Evolutionary conservation across 2,113 vertebrate genomes (phyloP).

Genomic region (Apeltes quadracus): DNA sequence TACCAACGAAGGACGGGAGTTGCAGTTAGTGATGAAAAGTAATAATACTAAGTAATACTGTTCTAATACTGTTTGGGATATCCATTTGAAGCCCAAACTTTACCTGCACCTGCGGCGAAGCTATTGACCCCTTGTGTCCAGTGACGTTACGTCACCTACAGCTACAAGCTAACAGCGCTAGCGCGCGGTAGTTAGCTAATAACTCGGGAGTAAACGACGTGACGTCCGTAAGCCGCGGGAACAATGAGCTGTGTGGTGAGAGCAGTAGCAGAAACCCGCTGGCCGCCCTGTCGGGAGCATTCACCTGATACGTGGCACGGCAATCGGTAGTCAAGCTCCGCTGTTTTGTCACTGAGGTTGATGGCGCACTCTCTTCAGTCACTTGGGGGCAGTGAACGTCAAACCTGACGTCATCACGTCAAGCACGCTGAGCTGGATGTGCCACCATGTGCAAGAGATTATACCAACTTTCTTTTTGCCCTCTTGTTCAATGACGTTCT

Average conservation of each 20-base stretch:
- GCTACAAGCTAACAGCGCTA: constrained; percentile 43
- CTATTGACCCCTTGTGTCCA: background rate
- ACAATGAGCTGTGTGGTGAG: background rate
- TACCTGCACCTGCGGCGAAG: background rate
- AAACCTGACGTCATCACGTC: constrained; percentile 55
- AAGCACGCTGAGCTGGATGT: background rate
- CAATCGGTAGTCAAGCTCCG: background rate
- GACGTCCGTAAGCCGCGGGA: rapidly evolving
- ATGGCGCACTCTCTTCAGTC: background rate
- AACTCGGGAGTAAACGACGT: background rate
- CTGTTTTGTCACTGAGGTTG: background rate
- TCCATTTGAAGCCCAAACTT: background rate
- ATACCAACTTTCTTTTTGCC: rapidly evolving
- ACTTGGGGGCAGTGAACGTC: constrained; percentile 10
- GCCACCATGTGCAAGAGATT: background rate
- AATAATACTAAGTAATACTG: too few relatives aligned
- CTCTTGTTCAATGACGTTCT: rapidly evolving
- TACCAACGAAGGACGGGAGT: background rate
- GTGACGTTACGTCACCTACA: background rate
- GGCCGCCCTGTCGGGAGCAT: background rate
- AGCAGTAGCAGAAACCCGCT: background rate
- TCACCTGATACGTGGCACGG: constrained; percentile 30
- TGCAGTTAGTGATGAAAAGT: too few relatives aligned
- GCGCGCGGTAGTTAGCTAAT: background rate
- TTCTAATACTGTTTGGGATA: background rate